phyloP scores from a whole-genome alignment of 2,797 vertebrate genomes.

The Phrynocephalus guinanensis region DNA sequence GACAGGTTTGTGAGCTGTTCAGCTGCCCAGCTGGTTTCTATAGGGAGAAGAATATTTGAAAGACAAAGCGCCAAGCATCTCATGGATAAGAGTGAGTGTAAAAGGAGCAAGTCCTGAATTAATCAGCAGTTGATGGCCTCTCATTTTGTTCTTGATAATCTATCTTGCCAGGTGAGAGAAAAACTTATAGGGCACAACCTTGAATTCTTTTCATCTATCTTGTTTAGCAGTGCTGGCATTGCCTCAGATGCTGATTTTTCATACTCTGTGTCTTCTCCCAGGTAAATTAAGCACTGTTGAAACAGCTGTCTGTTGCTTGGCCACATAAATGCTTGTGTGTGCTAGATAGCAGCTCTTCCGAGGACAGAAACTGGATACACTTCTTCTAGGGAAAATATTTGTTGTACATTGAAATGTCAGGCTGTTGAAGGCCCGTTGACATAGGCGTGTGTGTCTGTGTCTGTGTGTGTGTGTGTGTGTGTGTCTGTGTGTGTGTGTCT shows the following conservation, averaged over 20 bases:
- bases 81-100: conserved; percentile 40
- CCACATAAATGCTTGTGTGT: conserved; percentile 43
- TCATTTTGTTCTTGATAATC: conserved; percentile 52
- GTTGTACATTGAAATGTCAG: conserved; percentile 62
- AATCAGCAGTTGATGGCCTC: conserved; percentile 48
- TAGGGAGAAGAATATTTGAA: conserved; percentile 45
- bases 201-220: conserved; percentile 50
- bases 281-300: conserved; percentile 63
- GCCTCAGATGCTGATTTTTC: conserved; percentile 44
- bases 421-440: conserved; percentile 36
- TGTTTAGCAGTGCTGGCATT: conserved; percentile 25
- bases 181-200: conserved; percentile 17
- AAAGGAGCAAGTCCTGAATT: conserved; percentile 38
- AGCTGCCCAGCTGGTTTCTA: conserved; percentile 44
- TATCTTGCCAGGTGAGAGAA: conserved; percentile 48
- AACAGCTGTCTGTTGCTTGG: conserved; percentile 60
- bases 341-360: conserved; percentile 50
- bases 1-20: conserved; percentile 15
- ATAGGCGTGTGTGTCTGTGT: conserved; percentile 1
- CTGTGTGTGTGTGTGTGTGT: not conserved
- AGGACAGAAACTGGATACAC: conserved; percentile 58
- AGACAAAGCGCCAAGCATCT: conserved; percentile 35
- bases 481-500: not conserved
- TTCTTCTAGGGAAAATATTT: conserved; percentile 53
- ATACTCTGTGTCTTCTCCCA: conserved; percentile 44